phyloP scores from a whole-genome alignment of 1,140 invertebrate genomes.

The Halictus rubicundus region DNA sequence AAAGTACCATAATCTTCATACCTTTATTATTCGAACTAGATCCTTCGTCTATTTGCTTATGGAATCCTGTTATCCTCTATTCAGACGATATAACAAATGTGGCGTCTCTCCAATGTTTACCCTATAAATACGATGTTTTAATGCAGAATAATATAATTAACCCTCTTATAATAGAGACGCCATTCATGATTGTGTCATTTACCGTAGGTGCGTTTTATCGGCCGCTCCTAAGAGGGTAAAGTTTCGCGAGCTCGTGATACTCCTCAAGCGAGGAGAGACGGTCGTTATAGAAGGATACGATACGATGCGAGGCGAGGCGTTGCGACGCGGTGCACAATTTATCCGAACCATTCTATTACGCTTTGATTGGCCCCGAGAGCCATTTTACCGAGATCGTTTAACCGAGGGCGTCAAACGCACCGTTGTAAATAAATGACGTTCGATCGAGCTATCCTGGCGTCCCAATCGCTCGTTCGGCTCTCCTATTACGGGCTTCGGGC shows the following conservation, averaged over 20 bases:
- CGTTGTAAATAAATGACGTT: constrained; percentile 53
- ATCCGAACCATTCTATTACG: constrained; percentile 56
- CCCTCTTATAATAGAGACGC: too few relatives aligned
- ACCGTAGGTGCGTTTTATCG: background rate
- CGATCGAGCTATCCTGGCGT: constrained; percentile 31
- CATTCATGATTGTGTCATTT: too few relatives aligned
- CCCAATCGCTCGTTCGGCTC: constrained; percentile 1
- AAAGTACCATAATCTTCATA: too few relatives aligned
- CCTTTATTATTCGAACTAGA: too few relatives aligned
- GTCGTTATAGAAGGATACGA: background rate
- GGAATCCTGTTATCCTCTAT: too few relatives aligned
- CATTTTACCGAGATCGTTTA: constrained; percentile 56
- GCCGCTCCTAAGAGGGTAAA: background rate
- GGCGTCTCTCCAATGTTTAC: too few relatives aligned
- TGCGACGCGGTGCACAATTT: constrained; percentile 30
- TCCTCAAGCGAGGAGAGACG: background rate
- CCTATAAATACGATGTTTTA: too few relatives aligned
- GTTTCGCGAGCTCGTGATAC: background rate
- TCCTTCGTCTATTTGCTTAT: too few relatives aligned
- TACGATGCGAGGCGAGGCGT: too few relatives aligned
- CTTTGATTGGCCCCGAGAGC: constrained; percentile 52
- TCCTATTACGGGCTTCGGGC: constrained; percentile 2
- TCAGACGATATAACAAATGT: too few relatives aligned
- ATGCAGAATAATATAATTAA: too few relatives aligned
- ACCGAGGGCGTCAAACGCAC: constrained; percentile 50